These are phyloP conservation scores for Eulemur rubriventer DNA, from an alignment of 2,797 vertebrate genomes.

Conservation along the genomic window DNA sequence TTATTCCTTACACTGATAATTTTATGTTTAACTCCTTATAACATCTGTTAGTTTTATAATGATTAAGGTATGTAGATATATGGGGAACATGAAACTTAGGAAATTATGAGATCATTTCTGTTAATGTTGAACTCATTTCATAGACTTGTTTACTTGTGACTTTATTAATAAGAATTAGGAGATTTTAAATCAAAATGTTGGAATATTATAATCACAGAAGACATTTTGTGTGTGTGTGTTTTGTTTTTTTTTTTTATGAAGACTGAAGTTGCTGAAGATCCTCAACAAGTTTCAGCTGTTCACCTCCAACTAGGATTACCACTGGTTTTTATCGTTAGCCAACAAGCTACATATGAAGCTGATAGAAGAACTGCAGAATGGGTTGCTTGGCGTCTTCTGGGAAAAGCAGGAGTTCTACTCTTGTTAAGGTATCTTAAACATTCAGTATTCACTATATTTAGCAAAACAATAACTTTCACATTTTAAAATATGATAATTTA, in stretches of 20 bases:
- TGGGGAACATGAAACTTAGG: neutral
- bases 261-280: constrained; percentile 91
- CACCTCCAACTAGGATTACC: constrained; percentile 92
- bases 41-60: constrained; percentile 41
- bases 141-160: neutral
- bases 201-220: neutral
- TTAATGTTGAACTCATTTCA: constrained; percentile 50
- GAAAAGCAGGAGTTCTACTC: constrained; percentile 91
- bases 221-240: neutral
- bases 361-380: constrained; percentile 90
- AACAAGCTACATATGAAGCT: constrained; percentile 86
- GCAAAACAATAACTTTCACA: neutral
- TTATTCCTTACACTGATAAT: constrained; percentile 1
- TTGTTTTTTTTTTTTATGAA: constrained; percentile 71
- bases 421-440: constrained; percentile 88
- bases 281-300: constrained; percentile 88
- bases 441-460: neutral
- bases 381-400: constrained; percentile 92
- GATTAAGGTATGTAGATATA: neutral
- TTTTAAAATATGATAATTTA: neutral
- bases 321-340: constrained; percentile 93
- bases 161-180: constrained; percentile 46
- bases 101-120: constrained; percentile 10
- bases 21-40: constrained; percentile 27
- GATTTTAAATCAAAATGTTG: constrained; percentile 40